Conservation (phyloP, 1,140 invertebrate genomes). For the Drosophila suzukii region DNA sequence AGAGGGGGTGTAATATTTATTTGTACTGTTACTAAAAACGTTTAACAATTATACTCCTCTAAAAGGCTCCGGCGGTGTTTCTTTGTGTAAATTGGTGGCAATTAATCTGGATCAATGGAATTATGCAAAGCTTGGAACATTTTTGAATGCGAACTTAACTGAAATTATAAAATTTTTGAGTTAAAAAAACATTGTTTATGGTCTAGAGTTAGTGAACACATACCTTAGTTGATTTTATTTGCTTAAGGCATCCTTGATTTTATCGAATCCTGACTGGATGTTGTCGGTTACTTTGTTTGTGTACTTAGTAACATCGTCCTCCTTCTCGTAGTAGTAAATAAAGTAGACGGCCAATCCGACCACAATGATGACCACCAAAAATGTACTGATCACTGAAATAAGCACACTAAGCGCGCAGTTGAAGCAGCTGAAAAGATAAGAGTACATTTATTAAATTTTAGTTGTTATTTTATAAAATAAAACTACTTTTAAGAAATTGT, state of each 20-base stretch:
- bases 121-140: constrained; percentile 33
- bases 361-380: constrained; percentile 69
- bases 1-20: constrained; percentile 23
- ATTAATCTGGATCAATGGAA: constrained; percentile 30
- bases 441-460: background rate
- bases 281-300: constrained; percentile 48
- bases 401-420: constrained; percentile 74
- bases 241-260: constrained; percentile 51
- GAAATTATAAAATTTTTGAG: background rate
- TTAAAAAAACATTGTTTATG: background rate
- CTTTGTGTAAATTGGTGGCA: constrained; percentile 37
- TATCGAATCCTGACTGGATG: constrained; percentile 46
- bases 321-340: constrained; percentile 64
- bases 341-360: constrained; percentile 70
- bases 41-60: constrained; percentile 31
- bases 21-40: constrained; percentile 37
- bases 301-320: constrained; percentile 52
- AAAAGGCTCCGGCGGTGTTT: constrained; percentile 37
- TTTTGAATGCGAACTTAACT: constrained; percentile 7
- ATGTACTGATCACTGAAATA: constrained; percentile 70
- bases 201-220: background rate
- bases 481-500: background rate
- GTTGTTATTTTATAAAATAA: background rate
- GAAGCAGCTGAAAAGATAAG: constrained; percentile 64
- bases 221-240: constrained; percentile 19